These are phyloP conservation scores for Chiroxiphia lanceolata DNA, from an alignment of 2,797 vertebrate genomes.

Conservation along the genomic window DNA sequence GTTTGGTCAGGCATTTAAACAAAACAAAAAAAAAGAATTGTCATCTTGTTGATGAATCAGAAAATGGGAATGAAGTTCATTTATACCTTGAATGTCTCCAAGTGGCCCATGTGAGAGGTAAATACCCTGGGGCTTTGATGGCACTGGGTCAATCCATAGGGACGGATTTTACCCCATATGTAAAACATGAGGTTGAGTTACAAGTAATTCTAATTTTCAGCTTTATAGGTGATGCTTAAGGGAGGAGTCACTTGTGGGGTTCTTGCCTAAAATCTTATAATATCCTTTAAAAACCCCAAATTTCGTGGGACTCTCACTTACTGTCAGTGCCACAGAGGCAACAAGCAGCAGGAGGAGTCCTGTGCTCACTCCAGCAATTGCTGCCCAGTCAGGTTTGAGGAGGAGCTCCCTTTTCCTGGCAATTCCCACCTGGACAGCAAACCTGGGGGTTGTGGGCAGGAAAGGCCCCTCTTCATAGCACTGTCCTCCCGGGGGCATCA, in stretches of 20 bases:
- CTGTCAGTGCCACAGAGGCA: conserved; percentile 78
- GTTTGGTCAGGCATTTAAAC: not conserved
- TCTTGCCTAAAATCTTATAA: not conserved
- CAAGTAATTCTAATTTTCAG: not conserved
- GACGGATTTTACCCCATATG: not conserved
- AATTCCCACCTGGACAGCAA: conserved; percentile 85
- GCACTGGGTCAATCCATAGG: not conserved
- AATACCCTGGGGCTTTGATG: not conserved
- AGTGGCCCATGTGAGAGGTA: not conserved
- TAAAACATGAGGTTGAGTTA: not conserved
- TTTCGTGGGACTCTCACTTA: conserved; percentile 56
- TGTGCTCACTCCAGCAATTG: conserved; percentile 73
- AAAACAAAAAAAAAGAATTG: not conserved
- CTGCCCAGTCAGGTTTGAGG: conserved; percentile 82
- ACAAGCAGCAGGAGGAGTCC: conserved; percentile 79
- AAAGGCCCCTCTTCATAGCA: conserved; percentile 87
- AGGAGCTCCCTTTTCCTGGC: conserved; percentile 67
- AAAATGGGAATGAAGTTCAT: not conserved
- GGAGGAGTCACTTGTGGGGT: not conserved
- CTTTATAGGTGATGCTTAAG: not conserved
- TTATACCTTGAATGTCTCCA: not conserved
- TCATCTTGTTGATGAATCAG: not conserved
- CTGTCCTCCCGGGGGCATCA: conserved; percentile 82
- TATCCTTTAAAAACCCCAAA: not conserved
- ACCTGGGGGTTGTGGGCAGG: conserved; percentile 79